Conservation (phyloP, 2,113 vertebrate species). For the Phaethornis superciliosus region DNA sequence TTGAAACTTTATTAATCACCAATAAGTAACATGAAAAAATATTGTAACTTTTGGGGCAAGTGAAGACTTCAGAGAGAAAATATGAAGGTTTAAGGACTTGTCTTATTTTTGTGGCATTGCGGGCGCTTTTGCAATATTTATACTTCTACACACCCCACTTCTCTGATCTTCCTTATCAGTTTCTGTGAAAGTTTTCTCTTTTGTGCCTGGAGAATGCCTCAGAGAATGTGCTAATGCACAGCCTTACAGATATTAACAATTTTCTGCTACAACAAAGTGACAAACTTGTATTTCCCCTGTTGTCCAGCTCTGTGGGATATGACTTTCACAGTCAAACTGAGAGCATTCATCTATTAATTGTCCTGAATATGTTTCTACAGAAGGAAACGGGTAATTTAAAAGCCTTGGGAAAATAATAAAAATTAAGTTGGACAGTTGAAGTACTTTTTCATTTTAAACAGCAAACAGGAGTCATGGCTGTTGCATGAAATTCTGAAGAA, state of each 20-base stretch:
- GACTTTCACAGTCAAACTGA: not conserved
- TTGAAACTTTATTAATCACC: not conserved
- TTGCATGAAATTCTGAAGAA: not conserved
- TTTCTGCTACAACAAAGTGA: not conserved
- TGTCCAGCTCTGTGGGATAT: not conserved
- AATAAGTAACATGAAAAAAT: not conserved
- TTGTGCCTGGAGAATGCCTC: not conserved
- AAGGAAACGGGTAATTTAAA: not conserved
- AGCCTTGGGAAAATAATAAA: not conserved
- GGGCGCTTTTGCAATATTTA: constrained; percentile 22
- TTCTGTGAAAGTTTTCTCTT: not conserved
- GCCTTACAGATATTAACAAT: not conserved
- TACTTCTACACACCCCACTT: constrained; percentile 8
- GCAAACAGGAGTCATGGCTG: not conserved
- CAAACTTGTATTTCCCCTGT: not conserved
- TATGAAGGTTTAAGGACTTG: not conserved
- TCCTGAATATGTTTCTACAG: not conserved
- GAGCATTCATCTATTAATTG: not conserved
- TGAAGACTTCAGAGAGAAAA: not conserved
- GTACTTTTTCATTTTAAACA: not conserved
- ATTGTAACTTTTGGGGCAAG: not conserved
- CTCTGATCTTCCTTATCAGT: not conserved
- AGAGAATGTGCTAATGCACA: not conserved
- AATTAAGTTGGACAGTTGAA: not conserved
- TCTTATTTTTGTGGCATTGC: constrained; percentile 12